Percentiles rank a stretch among this genome's conserved stretches.
phyloP scores from a whole-genome alignment of 2,888 invertebrate genomes.

The Acrobasis consociella region DNA sequence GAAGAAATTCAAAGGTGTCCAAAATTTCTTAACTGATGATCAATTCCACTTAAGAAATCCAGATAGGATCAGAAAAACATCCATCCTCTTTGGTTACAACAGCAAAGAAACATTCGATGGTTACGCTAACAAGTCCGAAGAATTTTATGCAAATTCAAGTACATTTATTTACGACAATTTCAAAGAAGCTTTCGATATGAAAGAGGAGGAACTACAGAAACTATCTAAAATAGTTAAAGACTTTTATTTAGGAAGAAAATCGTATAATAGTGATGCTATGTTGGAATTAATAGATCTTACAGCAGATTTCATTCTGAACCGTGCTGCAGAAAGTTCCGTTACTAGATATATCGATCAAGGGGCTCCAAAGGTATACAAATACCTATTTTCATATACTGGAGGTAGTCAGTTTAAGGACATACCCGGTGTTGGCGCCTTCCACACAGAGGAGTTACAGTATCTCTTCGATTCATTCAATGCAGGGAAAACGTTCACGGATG shows the following conservation, averaged over 20 bases:
- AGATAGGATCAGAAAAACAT: conserved; percentile 36
- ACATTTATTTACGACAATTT: conserved; percentile 34
- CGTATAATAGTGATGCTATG: conserved; percentile 39
- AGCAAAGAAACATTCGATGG: conserved; percentile 47
- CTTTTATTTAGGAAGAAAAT: conserved; percentile 45
- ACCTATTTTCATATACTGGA: conserved; percentile 49
- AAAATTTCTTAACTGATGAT: conserved; percentile 41
- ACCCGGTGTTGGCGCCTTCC: conserved; percentile 45
- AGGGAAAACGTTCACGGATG: conserved; percentile 33
- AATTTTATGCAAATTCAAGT: conserved; percentile 34
- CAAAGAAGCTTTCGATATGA: conserved; percentile 32
- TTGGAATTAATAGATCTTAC: conserved; percentile 44
- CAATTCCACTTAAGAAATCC: conserved; percentile 38
- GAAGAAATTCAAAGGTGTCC: conserved; percentile 38
- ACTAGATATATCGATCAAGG: conserved; percentile 43
- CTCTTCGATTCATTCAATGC: conserved; percentile 37
- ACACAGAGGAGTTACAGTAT: conserved; percentile 49
- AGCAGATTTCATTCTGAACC: conserved; percentile 44
- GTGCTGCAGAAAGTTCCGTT: conserved; percentile 48
- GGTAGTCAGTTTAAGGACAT: conserved; percentile 41
- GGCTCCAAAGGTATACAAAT: conserved; percentile 42
- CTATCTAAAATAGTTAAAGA: conserved; percentile 36
- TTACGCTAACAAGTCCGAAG: conserved; percentile 36
- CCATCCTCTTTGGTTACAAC: conserved; percentile 51
- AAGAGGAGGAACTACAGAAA: conserved; percentile 31